Evolutionary conservation across 2,888 invertebrate species (phyloP).

Genomic region (Habrosyne pyritoides): DNA sequence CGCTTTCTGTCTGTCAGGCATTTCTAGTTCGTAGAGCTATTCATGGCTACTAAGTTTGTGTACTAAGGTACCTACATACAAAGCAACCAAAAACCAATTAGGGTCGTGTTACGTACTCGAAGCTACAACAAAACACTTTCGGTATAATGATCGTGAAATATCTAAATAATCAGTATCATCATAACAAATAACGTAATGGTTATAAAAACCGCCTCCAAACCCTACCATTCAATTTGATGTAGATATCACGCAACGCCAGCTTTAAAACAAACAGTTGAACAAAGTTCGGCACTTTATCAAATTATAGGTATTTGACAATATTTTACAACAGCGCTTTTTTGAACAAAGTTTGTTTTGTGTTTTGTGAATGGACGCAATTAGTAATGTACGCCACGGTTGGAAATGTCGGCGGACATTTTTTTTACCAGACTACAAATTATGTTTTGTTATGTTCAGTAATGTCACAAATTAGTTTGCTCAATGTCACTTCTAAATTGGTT

Average conservation of each 20-base stretch:
- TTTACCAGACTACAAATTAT: background rate
- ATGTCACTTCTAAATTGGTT: too few relatives aligned
- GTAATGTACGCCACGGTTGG: background rate
- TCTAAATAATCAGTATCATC: too few relatives aligned
- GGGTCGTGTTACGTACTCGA: too few relatives aligned
- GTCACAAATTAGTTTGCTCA: too few relatives aligned
- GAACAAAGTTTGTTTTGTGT: slow-evolving; percentile 4
- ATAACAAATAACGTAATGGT: too few relatives aligned
- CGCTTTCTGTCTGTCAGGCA: background rate
- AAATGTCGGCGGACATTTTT: background rate
- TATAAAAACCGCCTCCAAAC: too few relatives aligned
- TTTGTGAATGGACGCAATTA: background rate
- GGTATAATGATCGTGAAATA: too few relatives aligned
- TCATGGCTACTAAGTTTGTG: too few relatives aligned
- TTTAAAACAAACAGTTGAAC: background rate
- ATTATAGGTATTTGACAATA: background rate
- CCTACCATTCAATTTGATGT: background rate
- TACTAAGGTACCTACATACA: too few relatives aligned
- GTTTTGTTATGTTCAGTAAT: too few relatives aligned
- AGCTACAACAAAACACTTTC: too few relatives aligned
- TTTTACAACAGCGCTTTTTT: background rate
- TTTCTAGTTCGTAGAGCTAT: background rate
- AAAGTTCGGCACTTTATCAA: slow-evolving; percentile 5
- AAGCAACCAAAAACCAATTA: too few relatives aligned
- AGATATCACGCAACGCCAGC: background rate